A percentile compares a stretch with the other conserved stretches of the same genome.
Evolutionary conservation across 2,888 invertebrate species (phyloP).

Genomic region (Rosalia funebris): DNA sequence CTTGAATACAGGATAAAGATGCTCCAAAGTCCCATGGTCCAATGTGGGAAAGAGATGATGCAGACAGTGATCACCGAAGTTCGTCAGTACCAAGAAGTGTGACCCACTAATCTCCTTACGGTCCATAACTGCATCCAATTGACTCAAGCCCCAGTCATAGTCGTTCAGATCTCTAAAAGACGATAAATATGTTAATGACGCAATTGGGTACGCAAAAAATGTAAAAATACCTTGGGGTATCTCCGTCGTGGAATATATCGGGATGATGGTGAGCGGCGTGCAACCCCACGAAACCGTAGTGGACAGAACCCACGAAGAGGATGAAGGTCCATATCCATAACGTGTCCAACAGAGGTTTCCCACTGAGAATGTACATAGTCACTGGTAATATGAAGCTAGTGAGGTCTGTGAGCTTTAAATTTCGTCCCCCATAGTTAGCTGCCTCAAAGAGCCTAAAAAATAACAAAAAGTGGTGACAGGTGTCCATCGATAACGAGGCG

Average conservation of each 20-base stretch:
- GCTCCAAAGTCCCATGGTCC: constrained; percentile 78
- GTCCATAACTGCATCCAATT: constrained; percentile 80
- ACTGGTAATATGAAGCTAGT: constrained; percentile 63
- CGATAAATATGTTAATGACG: neutral
- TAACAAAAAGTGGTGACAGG: too few species aligned
- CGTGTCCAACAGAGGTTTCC: constrained; percentile 54
- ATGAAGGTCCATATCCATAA: constrained; percentile 72
- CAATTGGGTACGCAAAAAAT: neutral
- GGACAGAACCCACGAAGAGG: constrained; percentile 69
- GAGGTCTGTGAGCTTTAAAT: constrained; percentile 55
- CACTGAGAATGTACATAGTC: constrained; percentile 61
- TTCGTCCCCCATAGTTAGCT: constrained; percentile 34
- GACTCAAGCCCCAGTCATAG: constrained; percentile 82
- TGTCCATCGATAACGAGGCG: too few species aligned
- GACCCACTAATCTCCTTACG: constrained; percentile 75
- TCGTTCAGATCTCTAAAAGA: constrained; percentile 61
- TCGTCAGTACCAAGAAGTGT: constrained; percentile 75
- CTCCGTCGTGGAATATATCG: constrained; percentile 82
- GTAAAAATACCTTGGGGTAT: constrained; percentile 69
- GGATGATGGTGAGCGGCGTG: constrained; percentile 86
- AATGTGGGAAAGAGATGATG: constrained; percentile 87
- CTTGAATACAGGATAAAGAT: constrained; percentile 72
- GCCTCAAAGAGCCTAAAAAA: constrained; percentile 42
- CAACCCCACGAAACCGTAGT: constrained; percentile 73
- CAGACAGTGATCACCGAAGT: constrained; percentile 82